Evolutionary conservation across 1,140 invertebrate species (phyloP).

Genomic region (Brachionus rubens): DNA sequence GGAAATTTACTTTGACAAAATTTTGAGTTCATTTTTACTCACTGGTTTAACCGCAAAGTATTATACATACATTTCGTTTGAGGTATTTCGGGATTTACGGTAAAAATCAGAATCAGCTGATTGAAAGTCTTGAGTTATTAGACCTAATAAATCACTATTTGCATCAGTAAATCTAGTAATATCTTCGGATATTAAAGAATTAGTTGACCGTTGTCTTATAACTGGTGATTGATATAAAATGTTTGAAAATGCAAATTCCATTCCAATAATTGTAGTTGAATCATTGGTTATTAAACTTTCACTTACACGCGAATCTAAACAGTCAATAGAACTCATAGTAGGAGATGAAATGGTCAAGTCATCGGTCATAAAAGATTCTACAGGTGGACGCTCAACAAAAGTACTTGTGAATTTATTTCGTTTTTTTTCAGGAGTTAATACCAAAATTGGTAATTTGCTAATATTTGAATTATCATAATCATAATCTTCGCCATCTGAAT

Average conservation of each 20-base stretch:
- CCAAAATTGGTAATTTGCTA: slow-evolving; percentile 23
- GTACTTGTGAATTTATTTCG: slow-evolving; percentile 3
- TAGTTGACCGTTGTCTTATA: background rate
- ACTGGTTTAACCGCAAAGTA: background rate
- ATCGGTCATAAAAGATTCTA: slow-evolving; percentile 25
- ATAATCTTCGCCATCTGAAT: background rate
- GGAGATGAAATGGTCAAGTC: background rate
- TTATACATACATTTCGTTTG: slow-evolving; percentile 14
- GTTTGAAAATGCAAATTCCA: slow-evolving; percentile 14
- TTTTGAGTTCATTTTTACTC: background rate
- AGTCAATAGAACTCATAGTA: background rate
- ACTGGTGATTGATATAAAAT: slow-evolving; percentile 9
- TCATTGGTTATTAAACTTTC: slow-evolving; percentile 28
- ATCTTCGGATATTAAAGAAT: background rate
- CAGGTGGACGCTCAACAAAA: background rate
- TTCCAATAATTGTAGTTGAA: background rate
- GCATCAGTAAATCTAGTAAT: background rate
- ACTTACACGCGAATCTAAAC: background rate
- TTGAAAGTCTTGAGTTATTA: background rate
- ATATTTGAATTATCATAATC: background rate
- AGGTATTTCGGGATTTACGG: background rate
- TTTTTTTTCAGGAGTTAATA: slow-evolving; percentile 16
- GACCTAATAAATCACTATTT: background rate
- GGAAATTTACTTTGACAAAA: too few relatives aligned
- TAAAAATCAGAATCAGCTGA: background rate